Percentiles rank a stretch among this genome's conserved stretches.
Evolutionary conservation across 2,888 invertebrate genomes (phyloP).

Genomic region (Achlya flavicornis): DNA sequence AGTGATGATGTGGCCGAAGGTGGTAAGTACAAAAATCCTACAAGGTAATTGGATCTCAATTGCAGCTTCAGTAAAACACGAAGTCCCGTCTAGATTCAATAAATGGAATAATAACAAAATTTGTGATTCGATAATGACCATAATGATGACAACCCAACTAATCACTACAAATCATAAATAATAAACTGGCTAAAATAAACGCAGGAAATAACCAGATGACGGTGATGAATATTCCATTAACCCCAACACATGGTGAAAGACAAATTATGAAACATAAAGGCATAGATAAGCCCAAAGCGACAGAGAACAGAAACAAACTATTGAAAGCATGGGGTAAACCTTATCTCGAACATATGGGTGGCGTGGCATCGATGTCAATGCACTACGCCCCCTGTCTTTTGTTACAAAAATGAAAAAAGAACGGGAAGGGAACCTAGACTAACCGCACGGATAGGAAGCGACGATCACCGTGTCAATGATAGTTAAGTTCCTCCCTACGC

Average conservation of each 20-base stretch:
- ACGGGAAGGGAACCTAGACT: background rate
- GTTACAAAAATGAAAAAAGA: slow-evolving; percentile 4
- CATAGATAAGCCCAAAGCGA: slow-evolving; percentile 10
- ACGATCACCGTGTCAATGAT: background rate
- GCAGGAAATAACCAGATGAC: background rate
- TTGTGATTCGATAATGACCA: no score
- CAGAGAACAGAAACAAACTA: slow-evolving; percentile 20
- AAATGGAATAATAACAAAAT: no score
- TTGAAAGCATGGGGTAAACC: slow-evolving; percentile 44
- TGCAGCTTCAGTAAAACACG: no score
- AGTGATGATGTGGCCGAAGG: no score
- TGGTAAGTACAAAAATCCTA: no score
- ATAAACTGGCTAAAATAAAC: background rate
- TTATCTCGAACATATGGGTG: slow-evolving; percentile 56
- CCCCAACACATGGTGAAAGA: background rate
- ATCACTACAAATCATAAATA: background rate
- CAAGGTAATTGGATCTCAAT: no score
- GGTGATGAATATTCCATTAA: slow-evolving; percentile 6
- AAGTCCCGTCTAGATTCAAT: no score
- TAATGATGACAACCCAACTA: no score
- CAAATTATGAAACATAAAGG: slow-evolving; percentile 12
- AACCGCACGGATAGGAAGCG: slow-evolving; percentile 1
- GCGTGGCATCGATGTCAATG: slow-evolving; percentile 58
- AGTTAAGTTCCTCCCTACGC: background rate
- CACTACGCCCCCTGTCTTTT: slow-evolving; percentile 43